Conservation (phyloP, 2,797 vertebrate genomes). For the Cottoperca gobio region DNA sequence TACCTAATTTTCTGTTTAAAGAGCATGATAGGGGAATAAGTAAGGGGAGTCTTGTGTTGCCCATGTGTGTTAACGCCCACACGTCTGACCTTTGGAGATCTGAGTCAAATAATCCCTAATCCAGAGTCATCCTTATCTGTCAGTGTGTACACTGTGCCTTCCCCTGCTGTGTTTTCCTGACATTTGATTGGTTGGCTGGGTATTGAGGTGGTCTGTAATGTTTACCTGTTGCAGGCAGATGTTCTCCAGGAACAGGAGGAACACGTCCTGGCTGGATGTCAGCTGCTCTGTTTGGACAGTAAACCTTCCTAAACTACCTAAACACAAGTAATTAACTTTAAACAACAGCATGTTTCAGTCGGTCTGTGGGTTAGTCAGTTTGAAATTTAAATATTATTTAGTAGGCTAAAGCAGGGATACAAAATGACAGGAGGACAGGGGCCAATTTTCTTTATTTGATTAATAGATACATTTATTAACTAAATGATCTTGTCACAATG, state of each 20-base stretch:
- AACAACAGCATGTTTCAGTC: not conserved
- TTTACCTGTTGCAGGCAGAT: slow-evolving; percentile 62
- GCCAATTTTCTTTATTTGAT: no score
- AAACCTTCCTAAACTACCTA: not conserved
- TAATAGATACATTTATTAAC: no score
- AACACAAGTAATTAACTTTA: not conserved
- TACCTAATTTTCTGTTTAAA: not conserved
- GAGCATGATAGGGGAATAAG: not conserved
- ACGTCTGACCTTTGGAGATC: slow-evolving; percentile 49
- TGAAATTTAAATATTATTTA: not conserved
- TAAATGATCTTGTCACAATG: no score
- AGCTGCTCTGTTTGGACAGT: not conserved
- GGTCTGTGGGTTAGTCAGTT: not conserved
- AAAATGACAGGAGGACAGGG: no score
- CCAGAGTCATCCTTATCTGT: slow-evolving; percentile 62
- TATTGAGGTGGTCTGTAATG: slow-evolving; percentile 50
- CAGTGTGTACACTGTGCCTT: slow-evolving; percentile 36
- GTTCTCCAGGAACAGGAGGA: slow-evolving; percentile 52
- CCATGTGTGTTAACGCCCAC: slow-evolving; percentile 33
- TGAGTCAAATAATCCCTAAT: slow-evolving; percentile 58
- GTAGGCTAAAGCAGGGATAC: no score
- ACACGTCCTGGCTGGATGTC: slow-evolving; percentile 14
- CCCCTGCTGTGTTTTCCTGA: slow-evolving; percentile 35
- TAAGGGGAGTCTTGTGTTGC: not conserved
- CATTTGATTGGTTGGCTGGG: slow-evolving; percentile 56